Conservation (phyloP, 1,140 invertebrate species). For the Archivesica marissinica region DNA sequence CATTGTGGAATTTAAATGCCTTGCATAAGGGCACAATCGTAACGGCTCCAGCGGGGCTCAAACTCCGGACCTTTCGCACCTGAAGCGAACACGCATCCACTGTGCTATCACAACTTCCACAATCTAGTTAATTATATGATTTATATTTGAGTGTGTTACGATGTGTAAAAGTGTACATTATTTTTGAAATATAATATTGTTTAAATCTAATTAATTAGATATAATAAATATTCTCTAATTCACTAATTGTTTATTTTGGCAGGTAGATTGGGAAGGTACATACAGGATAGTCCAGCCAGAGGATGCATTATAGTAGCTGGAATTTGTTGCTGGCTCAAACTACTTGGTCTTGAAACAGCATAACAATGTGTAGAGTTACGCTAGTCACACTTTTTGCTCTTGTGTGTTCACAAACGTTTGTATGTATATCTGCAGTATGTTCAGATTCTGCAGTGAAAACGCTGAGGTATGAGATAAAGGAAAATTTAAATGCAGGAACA, state of each 20-base stretch:
- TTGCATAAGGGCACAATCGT: no score
- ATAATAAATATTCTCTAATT: no score
- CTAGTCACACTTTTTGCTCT: neutral
- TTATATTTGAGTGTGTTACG: neutral
- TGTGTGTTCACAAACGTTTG: neutral
- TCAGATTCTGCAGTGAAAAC: neutral
- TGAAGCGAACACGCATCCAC: no score
- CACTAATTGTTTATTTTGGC: no score
- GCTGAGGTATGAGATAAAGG: neutral
- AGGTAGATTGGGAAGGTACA: neutral
- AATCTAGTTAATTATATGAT: neutral
- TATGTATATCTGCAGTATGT: neutral
- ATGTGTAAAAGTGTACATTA: no score
- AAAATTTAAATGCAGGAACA: conserved; percentile 1
- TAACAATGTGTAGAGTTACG: neutral
- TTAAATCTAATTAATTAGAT: no score
- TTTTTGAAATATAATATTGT: no score
- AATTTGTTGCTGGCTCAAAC: neutral
- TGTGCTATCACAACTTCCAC: no score
- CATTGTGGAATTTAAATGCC: no score
- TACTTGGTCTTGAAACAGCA: neutral
- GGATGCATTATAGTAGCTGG: neutral
- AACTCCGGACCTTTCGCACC: no score
- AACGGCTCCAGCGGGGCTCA: no score
- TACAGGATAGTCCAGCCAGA: neutral